phyloP scores from a whole-genome alignment of 2,113 vertebrate genomes.

The Platichthys stellatus region DNA sequence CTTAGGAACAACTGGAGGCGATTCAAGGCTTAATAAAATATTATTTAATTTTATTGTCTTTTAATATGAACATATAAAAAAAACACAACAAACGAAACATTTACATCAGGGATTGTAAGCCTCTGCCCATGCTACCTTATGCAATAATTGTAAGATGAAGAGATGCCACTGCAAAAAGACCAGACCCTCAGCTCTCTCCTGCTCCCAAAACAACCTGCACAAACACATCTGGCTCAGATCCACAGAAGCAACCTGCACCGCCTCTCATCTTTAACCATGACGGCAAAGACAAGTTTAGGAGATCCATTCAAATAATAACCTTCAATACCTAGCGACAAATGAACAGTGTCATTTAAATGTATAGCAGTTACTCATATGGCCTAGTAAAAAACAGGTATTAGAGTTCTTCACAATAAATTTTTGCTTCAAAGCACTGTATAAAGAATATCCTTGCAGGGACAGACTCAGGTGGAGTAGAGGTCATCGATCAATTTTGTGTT shows the following conservation, averaged over 20 bases:
- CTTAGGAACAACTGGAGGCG: slow-evolving; percentile 79
- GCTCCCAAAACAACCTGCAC: slow-evolving; percentile 38
- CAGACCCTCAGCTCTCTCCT: slow-evolving; percentile 52
- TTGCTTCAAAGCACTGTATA: slow-evolving; percentile 39
- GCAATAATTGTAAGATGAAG: slow-evolving; percentile 72
- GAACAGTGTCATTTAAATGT: slow-evolving; percentile 50
- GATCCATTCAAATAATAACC: slow-evolving; percentile 52
- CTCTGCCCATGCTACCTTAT: slow-evolving; percentile 83
- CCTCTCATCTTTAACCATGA: slow-evolving; percentile 49
- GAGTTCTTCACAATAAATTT: slow-evolving; percentile 37
- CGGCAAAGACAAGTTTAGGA: slow-evolving; percentile 44
- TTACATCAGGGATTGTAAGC: slow-evolving; percentile 84
- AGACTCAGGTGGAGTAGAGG: slow-evolving; percentile 42
- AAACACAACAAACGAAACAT: slow-evolving; percentile 77
- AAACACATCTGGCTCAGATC: slow-evolving; percentile 63
- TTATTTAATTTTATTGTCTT: slow-evolving; percentile 86
- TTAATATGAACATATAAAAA: slow-evolving; percentile 87
- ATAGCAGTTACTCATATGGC: slow-evolving; percentile 53
- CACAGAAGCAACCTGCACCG: slow-evolving; percentile 62
- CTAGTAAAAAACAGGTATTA: slow-evolving; percentile 38
- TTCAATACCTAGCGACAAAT: slow-evolving; percentile 53
- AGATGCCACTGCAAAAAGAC: slow-evolving; percentile 73
- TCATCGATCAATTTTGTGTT: slow-evolving; percentile 43
- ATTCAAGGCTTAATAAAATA: slow-evolving; percentile 87
- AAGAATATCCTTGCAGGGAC: slow-evolving; percentile 38